Evolutionary conservation across 2,113 vertebrate genomes (phyloP).

Genomic region (Dipodomys ordii): DNA sequence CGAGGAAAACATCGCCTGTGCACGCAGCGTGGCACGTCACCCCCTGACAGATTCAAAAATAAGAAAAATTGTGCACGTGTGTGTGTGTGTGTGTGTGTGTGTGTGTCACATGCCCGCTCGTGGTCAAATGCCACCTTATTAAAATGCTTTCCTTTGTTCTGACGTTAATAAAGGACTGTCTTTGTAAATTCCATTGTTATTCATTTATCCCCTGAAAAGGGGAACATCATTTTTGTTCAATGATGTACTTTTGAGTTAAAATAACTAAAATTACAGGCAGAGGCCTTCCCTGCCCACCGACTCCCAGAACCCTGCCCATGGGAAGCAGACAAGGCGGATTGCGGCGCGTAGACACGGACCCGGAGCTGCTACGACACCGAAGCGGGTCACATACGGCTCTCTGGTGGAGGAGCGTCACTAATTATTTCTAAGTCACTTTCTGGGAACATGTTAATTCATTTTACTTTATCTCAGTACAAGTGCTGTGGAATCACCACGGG

Average conservation of each 20-base stretch:
- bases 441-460: conserved; percentile 16
- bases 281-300: background rate
- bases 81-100: background rate
- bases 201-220: conserved; percentile 22
- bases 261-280: background rate
- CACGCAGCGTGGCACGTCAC: conserved; percentile 32
- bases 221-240: background rate
- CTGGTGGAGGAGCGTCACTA: background rate
- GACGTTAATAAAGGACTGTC: conserved; percentile 23
- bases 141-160: background rate
- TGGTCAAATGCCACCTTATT: conserved; percentile 5
- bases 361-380: background rate
- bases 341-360: background rate
- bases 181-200: background rate
- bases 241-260: conserved; percentile 13
- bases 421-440: background rate
- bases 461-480: conserved; percentile 28
- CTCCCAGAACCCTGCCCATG: background rate
- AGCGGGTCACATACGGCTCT: background rate
- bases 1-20: conserved; percentile 60
- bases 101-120: background rate
- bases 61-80: conserved; percentile 33
- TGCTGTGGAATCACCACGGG: background rate
- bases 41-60: conserved; percentile 52
- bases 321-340: background rate